Conservation (phyloP, 2,113 vertebrate genomes). For the Hippopotamus amphibius region DNA sequence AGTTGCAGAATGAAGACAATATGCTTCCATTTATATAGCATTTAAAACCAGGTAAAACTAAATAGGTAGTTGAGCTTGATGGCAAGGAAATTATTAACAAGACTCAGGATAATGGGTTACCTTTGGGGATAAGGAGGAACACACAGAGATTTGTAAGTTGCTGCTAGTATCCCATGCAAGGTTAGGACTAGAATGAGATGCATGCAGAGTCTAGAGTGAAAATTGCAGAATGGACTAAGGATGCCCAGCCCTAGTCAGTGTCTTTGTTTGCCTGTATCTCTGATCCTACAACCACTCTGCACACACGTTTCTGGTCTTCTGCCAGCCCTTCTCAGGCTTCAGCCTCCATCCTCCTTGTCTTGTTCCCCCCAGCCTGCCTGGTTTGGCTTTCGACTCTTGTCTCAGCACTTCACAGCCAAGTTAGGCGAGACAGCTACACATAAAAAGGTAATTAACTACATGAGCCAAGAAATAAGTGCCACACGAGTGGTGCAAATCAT, state of each 20-base stretch:
- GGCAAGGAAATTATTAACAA: background rate
- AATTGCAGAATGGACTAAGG: background rate
- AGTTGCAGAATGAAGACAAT: background rate
- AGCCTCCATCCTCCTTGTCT: background rate
- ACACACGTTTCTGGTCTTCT: background rate
- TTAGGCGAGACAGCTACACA: background rate
- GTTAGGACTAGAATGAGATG: background rate
- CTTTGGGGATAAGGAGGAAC: background rate
- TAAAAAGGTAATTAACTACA: conserved; percentile 62
- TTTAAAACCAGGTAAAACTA: background rate
- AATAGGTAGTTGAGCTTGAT: background rate
- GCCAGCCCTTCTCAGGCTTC: background rate
- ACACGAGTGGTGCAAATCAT: conserved; percentile 20
- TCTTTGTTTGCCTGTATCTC: background rate
- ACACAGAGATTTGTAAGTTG: background rate
- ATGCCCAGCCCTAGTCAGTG: rapidly evolving
- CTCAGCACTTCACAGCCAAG: conserved; percentile 55
- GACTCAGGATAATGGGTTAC: background rate
- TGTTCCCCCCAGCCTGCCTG: background rate
- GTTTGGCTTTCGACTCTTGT: conserved; percentile 27
- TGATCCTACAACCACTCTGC: background rate
- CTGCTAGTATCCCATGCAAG: background rate
- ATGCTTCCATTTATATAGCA: background rate
- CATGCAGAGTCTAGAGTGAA: background rate
- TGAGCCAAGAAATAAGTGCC: conserved; percentile 67